Evolutionary conservation across 2,888 invertebrate species (phyloP).

Genomic region (Hirtodrosophila duncani): DNA sequence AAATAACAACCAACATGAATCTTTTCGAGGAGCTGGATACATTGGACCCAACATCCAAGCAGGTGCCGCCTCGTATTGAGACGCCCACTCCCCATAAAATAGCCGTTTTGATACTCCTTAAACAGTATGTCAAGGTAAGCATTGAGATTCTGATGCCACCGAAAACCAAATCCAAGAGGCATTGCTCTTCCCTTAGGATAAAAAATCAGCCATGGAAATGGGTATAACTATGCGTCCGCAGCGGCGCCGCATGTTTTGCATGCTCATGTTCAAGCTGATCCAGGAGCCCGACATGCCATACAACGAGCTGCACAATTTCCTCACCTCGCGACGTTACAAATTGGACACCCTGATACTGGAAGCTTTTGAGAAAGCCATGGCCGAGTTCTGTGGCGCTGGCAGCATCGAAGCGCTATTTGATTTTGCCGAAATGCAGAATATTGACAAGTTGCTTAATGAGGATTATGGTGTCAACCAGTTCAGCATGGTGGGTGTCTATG

Average conservation of each 20-base stretch:
- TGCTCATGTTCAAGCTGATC: conserved; percentile 87
- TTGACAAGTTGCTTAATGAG: conserved; percentile 82
- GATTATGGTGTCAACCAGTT: conserved; percentile 76
- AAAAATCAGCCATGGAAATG: conserved; percentile 66
- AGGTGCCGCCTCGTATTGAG: conserved; percentile 76
- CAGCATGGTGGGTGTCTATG: conserved; percentile 84
- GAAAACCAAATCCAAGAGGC: not conserved
- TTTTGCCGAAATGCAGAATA: conserved; percentile 82
- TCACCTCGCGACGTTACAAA: conserved; percentile 78
- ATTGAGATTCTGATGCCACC: not conserved
- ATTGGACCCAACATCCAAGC: conserved; percentile 68
- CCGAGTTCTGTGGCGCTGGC: conserved; percentile 73
- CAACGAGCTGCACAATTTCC: conserved; percentile 82
- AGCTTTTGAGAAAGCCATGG: conserved; percentile 81
- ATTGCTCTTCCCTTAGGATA: conserved; percentile 59
- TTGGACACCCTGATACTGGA: conserved; percentile 76
- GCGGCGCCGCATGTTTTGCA: conserved; percentile 88
- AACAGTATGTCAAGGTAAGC: conserved; percentile 84
- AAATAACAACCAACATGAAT: conserved; percentile 47
- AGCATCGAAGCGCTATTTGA: conserved; percentile 84
- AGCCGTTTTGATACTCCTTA: conserved; percentile 86
- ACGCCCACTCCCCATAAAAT: conserved; percentile 88
- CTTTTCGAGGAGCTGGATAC: conserved; percentile 76
- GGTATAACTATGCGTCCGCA: conserved; percentile 79
- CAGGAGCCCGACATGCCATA: conserved; percentile 89